Percentiles rank a stretch among this genome's conserved stretches.
These are phyloP conservation scores for Nemapogon koenigi DNA, from an alignment of 2,888 invertebrate species.

Conservation along the genomic window DNA sequence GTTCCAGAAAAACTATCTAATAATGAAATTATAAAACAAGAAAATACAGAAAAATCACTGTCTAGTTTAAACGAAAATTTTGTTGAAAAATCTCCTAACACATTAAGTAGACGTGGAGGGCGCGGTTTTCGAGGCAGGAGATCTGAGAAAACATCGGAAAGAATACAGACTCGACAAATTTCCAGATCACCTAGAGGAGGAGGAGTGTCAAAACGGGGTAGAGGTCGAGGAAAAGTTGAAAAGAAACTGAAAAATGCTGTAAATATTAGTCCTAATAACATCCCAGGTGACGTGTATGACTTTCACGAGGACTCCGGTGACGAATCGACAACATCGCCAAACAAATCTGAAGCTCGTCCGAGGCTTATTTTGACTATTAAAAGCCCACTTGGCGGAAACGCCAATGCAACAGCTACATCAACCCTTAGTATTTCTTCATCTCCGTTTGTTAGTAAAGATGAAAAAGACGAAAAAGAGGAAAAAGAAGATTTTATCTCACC, in stretches of 20 bases:
- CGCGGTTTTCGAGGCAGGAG: conserved; percentile 45
- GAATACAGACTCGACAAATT: conserved; percentile 54
- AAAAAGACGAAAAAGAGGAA: conserved; percentile 43
- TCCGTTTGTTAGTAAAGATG: conserved; percentile 27
- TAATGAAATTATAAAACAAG: background rate
- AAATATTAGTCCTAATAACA: conserved; percentile 62
- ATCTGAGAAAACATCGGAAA: conserved; percentile 37
- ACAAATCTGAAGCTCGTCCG: conserved; percentile 68
- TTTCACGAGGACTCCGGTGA: conserved; percentile 91
- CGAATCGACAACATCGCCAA: conserved; percentile 57
- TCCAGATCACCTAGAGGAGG: conserved; percentile 42
- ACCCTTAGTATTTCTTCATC: conserved; percentile 38
- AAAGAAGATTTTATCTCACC: conserved; percentile 69
- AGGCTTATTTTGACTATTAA: conserved; percentile 84
- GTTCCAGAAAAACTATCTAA: too few species aligned
- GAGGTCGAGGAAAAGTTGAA: conserved; percentile 58
- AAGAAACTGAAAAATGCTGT: conserved; percentile 52
- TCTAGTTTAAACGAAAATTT: background rate
- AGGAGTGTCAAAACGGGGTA: conserved; percentile 44
- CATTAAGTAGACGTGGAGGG: conserved; percentile 40
- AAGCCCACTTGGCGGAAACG: conserved; percentile 63
- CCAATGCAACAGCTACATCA: conserved; percentile 41
- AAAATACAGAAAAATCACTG: background rate
- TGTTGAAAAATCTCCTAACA: conserved; percentile 6
- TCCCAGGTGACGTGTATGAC: conserved; percentile 84